Percentiles rank a stretch among this genome's conserved stretches.
Evolutionary conservation across 2,888 invertebrate genomes (phyloP).

Genomic region (Amblyjoppa proteus): DNA sequence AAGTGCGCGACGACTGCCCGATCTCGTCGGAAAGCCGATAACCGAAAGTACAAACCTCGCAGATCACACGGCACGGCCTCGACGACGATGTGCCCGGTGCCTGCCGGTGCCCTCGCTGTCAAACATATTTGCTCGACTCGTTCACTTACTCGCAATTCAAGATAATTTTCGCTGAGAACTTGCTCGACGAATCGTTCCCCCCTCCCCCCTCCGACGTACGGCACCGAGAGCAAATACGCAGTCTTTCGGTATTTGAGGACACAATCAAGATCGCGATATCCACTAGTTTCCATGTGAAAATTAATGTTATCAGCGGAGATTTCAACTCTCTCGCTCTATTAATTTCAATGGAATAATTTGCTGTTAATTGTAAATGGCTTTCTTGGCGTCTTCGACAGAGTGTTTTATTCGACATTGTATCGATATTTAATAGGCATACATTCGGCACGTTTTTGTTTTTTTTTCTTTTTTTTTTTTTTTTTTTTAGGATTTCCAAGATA

Average conservation of each 20-base stretch:
- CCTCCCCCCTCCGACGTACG: too few species aligned
- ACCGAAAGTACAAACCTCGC: slow-evolving; percentile 60
- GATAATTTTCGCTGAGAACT: slow-evolving; percentile 23
- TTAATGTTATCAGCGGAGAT: not conserved
- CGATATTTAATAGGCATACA: too few species aligned
- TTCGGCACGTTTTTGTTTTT: too few species aligned
- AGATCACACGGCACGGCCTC: slow-evolving; percentile 24
- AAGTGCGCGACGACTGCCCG: not conserved
- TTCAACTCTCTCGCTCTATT: not conserved
- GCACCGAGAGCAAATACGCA: not conserved
- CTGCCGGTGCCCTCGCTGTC: slow-evolving; percentile 20
- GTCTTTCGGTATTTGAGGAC: not conserved
- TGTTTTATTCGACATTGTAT: too few species aligned
- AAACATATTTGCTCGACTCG: slow-evolving; percentile 52
- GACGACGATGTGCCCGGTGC: slow-evolving; percentile 18
- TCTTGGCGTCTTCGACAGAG: too few species aligned
- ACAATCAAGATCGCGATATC: not conserved
- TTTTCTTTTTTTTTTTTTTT: too few species aligned
- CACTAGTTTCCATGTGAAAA: not conserved
- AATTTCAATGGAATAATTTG: not conserved
- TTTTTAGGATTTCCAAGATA: too few species aligned
- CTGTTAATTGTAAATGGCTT: not conserved
- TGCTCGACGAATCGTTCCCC: not conserved
- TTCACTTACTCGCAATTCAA: slow-evolving; percentile 40
- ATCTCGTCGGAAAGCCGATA: slow-evolving; percentile 50